A percentile compares a stretch with the other conserved stretches of the same genome.
phyloP scores from a whole-genome alignment of 2,113 vertebrate species.

The Indicator maculatus region DNA sequence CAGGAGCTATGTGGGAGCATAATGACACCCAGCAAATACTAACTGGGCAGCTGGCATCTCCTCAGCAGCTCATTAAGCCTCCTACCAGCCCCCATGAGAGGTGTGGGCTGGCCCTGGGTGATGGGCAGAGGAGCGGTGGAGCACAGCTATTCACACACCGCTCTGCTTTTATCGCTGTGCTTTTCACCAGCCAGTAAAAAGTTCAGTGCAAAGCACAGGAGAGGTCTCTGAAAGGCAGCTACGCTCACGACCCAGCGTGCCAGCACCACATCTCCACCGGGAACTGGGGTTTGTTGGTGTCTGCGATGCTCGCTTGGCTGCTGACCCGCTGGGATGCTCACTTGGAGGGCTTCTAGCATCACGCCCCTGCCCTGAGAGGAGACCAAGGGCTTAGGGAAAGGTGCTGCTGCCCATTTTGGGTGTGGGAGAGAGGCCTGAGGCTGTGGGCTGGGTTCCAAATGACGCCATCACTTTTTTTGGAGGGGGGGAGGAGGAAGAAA shows the following conservation, averaged over 20 bases:
- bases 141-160: neutral
- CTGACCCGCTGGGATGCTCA: neutral
- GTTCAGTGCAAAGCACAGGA: slow-evolving; percentile 38
- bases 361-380: neutral
- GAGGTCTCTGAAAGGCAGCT: neutral
- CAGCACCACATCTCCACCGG: neutral
- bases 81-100: neutral
- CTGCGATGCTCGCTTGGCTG: neutral
- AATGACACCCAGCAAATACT: neutral
- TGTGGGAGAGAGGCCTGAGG: neutral
- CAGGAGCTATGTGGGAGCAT: neutral
- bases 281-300: neutral
- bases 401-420: neutral
- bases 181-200: slow-evolving; percentile 21
- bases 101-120: neutral
- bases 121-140: neutral
- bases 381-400: neutral
- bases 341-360: neutral
- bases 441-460: neutral
- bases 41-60: neutral
- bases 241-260: neutral
- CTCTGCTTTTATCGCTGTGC: slow-evolving; percentile 41
- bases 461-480: neutral
- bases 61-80: neutral
- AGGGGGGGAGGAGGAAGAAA: neutral